phyloP scores from a whole-genome alignment of 1,140 invertebrate species.

The Heliconius himera region DNA sequence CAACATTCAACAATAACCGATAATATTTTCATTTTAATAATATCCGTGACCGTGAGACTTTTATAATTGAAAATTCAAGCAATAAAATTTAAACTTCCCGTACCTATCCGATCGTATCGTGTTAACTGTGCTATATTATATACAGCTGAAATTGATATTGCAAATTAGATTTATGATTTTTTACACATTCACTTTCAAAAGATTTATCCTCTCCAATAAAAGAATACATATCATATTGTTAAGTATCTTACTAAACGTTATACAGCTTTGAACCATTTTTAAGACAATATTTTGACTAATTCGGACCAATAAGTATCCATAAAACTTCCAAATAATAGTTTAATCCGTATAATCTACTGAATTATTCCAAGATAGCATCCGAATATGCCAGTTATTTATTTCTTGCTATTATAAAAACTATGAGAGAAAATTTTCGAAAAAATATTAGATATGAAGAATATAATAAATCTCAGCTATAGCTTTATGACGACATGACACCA shows the following conservation, averaged over 20 bases:
- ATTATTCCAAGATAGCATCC: neutral
- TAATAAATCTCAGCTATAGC: constrained; percentile 39
- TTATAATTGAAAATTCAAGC: constrained; percentile 43
- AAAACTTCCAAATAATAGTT: too few relatives aligned
- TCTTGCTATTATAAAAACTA: neutral
- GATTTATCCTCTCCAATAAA: neutral
- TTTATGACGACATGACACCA: constrained; percentile 39
- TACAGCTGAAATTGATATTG: neutral
- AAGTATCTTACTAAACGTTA: too few relatives aligned
- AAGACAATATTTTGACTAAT: too few relatives aligned
- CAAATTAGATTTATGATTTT: neutral
- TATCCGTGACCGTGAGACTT: constrained; percentile 40
- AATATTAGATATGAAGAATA: neutral
- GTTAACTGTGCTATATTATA: constrained; percentile 24
- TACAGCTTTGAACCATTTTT: too few relatives aligned
- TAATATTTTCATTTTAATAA: constrained; percentile 17
- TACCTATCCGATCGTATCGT: constrained; percentile 25
- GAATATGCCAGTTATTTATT: neutral
- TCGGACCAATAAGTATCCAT: too few relatives aligned
- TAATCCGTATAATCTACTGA: too few relatives aligned
- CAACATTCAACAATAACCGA: neutral
- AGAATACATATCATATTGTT: too few relatives aligned
- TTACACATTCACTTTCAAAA: neutral
- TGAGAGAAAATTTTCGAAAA: neutral
- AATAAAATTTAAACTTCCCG: constrained; percentile 42